A percentile compares a stretch with the other conserved stretches of the same genome.
Conservation (phyloP, 2,113 vertebrate species). For the Amphiprion ocellaris region DNA sequence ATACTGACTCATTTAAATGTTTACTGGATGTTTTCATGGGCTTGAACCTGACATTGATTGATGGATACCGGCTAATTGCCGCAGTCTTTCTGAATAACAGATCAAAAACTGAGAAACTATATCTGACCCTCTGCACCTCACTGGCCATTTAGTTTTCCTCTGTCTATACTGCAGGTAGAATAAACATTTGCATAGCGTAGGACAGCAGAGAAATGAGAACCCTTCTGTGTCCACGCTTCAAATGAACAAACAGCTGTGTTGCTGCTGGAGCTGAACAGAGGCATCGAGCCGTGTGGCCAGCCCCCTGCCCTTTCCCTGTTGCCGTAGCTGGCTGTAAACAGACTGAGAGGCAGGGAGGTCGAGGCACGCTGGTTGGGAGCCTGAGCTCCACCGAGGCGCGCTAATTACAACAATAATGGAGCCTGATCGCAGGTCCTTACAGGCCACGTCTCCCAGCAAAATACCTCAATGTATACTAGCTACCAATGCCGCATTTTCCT, state of each 20-base stretch:
- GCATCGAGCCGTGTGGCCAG: slow-evolving; percentile 60
- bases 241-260: slow-evolving; percentile 80
- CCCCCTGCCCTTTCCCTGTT: slow-evolving; percentile 72
- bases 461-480: slow-evolving; percentile 60
- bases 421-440: slow-evolving; percentile 75
- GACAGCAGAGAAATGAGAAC: slow-evolving; percentile 67
- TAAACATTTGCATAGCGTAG: slow-evolving; percentile 61
- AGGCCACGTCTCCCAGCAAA: slow-evolving; percentile 75
- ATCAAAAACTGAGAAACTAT: slow-evolving; percentile 35
- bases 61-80: slow-evolving; percentile 29
- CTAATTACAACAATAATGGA: slow-evolving; percentile 85
- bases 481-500: slow-evolving; percentile 62
- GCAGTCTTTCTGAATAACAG: slow-evolving; percentile 33
- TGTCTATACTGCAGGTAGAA: slow-evolving; percentile 42
- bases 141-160: slow-evolving; percentile 28
- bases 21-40: slow-evolving; percentile 26
- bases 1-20: slow-evolving; percentile 9
- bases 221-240: slow-evolving; percentile 64
- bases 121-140: slow-evolving; percentile 22
- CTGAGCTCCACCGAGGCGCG: slow-evolving; percentile 56
- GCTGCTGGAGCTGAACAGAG: slow-evolving; percentile 62
- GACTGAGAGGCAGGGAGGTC: slow-evolving; percentile 77
- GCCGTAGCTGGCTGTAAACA: slow-evolving; percentile 74
- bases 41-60: slow-evolving; percentile 42
- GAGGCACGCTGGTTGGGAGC: slow-evolving; percentile 72